These are phyloP conservation scores for Aphelocoma coerulescens DNA, from an alignment of 2,113 vertebrate genomes.

Conservation along the genomic window DNA sequence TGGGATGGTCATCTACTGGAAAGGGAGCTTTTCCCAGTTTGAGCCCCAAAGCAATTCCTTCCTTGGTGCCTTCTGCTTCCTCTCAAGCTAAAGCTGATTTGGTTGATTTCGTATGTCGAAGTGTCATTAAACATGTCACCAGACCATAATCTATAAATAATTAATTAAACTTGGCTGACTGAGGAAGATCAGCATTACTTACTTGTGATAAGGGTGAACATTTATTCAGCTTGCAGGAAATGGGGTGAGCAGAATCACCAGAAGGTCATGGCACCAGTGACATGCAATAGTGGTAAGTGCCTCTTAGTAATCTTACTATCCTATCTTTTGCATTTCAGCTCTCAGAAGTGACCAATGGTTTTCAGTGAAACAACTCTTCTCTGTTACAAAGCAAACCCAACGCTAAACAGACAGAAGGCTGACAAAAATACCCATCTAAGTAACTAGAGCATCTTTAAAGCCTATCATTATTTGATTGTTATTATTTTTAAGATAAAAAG, in stretches of 20 bases:
- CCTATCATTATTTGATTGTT: not conserved
- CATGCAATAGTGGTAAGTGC: rapidly evolving
- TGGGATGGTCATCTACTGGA: not conserved
- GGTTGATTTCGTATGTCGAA: not conserved
- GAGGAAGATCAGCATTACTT: not conserved
- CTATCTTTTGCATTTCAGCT: not conserved
- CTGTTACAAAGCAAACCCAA: not conserved
- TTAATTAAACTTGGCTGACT: not conserved
- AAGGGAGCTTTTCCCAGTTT: not conserved
- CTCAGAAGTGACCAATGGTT: not conserved
- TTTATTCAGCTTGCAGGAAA: not conserved
- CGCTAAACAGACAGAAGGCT: not conserved
- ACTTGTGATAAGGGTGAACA: not conserved
- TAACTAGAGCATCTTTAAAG: not conserved
- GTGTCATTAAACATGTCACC: not conserved
- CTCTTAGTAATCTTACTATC: not conserved
- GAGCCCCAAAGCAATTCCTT: not conserved
- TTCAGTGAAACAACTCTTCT: not conserved
- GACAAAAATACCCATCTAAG: not conserved
- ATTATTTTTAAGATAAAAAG: not conserved
- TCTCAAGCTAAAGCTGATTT: not conserved
- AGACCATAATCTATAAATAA: not conserved
- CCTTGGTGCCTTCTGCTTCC: not conserved
- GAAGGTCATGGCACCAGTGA: not conserved
- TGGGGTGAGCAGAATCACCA: not conserved